Base-by-base conservation (phyloP, 2,797 vertebrate genomes). In the Alectoris magna region DNA sequence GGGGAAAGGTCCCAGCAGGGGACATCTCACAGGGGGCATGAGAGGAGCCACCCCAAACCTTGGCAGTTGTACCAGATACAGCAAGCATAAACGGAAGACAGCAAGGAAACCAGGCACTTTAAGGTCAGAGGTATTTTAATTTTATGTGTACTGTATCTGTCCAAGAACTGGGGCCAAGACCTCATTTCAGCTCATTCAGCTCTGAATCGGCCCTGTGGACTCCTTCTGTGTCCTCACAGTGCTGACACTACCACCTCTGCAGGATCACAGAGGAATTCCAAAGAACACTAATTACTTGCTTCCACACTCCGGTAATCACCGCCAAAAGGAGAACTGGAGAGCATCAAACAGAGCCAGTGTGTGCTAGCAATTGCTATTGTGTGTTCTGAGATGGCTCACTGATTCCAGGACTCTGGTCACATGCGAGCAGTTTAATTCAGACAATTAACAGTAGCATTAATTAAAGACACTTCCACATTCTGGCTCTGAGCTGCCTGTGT, bases 11-110 rank as follows among this genome's bases (percentile, higher is more conserved):
- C 51, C 76, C 49, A 36, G 17, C 22, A 77, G 58, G 24, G 10
- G 43, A 55, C 2, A 2, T 26, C 41, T 86, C 12, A 2, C 63
- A 64, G 46, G 38, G 43, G 41, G 29, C 53, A 41, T 0, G 0
- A 41, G 44, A 81, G 77, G 84, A 70, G 38, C 12, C 34, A 46
- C 29, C 13, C n/a, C 2, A 8, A 78, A 34, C n/a, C 44, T 11
- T 58, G 79, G 36, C 17, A 84, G 3, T 0, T 6, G 11, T 34
- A 74, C 13, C 58, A 41, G 36, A 21, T 36, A 60, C 48, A 56
- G 44, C 53, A 84, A 88, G 46, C 26, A 13, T 17, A 34, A 68
- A 51, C 51, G 68, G 44, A 64, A 58, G 27, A 44, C 43, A 84
- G 71, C 48, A 76, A 76, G 26, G 43, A 87, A 91, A 88, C 39